Conservation (phyloP, 2,797 vertebrate genomes). For the Premnoplex brunnescens region DNA sequence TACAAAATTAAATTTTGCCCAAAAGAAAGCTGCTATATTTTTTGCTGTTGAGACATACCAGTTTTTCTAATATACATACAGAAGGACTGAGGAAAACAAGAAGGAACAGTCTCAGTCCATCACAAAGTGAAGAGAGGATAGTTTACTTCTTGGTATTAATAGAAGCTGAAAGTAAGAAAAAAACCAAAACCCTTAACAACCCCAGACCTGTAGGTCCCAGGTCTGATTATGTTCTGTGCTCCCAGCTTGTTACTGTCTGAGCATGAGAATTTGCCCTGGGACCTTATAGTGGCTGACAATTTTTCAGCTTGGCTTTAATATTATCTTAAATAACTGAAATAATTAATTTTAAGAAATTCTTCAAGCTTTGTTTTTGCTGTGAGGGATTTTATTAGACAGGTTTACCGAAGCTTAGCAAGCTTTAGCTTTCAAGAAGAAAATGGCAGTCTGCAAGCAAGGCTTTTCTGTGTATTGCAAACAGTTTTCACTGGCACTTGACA, state of each 20-base stretch:
- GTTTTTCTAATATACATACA: neutral
- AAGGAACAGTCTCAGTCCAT: neutral
- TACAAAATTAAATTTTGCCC: neutral
- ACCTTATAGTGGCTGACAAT: neutral
- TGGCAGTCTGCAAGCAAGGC: slow-evolving; percentile 3
- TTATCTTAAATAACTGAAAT: slow-evolving; percentile 24
- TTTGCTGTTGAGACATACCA: neutral
- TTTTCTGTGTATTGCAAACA: neutral
- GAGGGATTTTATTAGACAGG: slow-evolving; percentile 24
- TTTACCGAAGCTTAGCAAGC: slow-evolving; percentile 45
- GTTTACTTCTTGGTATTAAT: neutral
- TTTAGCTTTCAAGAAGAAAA: slow-evolving; percentile 35
- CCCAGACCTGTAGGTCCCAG: neutral
- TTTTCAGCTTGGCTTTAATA: slow-evolving; percentile 40
- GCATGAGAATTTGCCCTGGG: neutral
- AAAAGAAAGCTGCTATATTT: neutral
- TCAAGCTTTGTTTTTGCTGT: slow-evolving; percentile 31
- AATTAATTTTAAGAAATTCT: slow-evolving; percentile 44
- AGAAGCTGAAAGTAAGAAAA: neutral
- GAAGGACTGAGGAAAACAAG: neutral
- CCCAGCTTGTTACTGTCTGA: neutral
- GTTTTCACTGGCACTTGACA: slow-evolving; percentile 46
- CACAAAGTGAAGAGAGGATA: neutral
- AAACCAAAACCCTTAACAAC: neutral
- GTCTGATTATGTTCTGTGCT: neutral